Percentiles rank a stretch among this genome's conserved stretches.
phyloP scores from a whole-genome alignment of 2,888 invertebrate genomes.

The Drosophila trichaetosa region DNA sequence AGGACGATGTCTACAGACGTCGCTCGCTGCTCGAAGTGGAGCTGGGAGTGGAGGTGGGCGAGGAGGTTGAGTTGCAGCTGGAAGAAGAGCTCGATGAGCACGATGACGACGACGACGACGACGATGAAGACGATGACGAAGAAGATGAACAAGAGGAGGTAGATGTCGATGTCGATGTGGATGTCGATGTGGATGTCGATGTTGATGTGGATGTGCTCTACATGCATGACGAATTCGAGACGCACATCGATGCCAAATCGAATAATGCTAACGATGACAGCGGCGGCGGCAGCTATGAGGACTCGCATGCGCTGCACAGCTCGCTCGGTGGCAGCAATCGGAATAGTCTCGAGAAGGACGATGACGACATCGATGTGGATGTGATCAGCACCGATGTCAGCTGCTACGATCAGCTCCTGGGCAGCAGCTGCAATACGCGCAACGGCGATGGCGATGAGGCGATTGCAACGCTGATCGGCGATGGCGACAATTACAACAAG shows the following conservation, averaged over 20 bases:
- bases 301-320: conserved; percentile 84
- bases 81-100: conserved; percentile 63
- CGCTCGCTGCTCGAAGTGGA: conserved; percentile 82
- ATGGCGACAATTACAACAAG: conserved; percentile 63
- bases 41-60: conserved; percentile 65
- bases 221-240: conserved; percentile 83
- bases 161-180: conserved; percentile 22
- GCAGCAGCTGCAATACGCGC: conserved; percentile 82
- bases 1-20: conserved; percentile 80
- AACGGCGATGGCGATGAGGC: conserved; percentile 79
- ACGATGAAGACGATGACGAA: conserved; percentile 65
- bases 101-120: conserved; percentile 56
- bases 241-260: conserved; percentile 83
- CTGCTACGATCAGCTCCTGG: conserved; percentile 84
- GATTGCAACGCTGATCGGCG: conserved; percentile 80
- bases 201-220: conserved; percentile 62
- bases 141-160: conserved; percentile 54
- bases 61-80: conserved; percentile 31
- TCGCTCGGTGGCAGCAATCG: conserved; percentile 84
- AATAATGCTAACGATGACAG: conserved; percentile 84
- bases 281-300: conserved; percentile 85
- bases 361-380: conserved; percentile 84
- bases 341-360: conserved; percentile 84
- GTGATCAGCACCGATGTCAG: conserved; percentile 85
- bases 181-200: conserved; percentile 31